These are phyloP conservation scores for Drosophila bipectinata DNA, from an alignment of 1,140 invertebrate species.

Conservation along the genomic window DNA sequence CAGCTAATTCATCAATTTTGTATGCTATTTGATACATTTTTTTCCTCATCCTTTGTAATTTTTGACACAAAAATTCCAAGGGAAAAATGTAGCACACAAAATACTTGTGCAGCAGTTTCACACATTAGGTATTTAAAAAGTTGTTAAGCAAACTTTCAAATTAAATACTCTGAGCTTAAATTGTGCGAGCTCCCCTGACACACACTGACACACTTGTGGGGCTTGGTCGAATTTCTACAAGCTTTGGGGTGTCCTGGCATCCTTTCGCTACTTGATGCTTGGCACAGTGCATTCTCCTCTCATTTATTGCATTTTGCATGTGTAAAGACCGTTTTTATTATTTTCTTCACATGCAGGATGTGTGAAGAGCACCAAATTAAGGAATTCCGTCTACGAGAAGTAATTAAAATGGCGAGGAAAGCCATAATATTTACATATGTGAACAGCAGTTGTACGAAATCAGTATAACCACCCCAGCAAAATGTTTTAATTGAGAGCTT, in stretches of 20 bases:
- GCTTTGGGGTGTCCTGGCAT: constrained; percentile 23
- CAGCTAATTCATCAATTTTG: background rate
- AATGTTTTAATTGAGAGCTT: constrained; percentile 33
- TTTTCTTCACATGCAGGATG: constrained; percentile 22
- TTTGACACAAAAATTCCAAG: constrained; percentile 15
- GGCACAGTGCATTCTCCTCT: constrained; percentile 19
- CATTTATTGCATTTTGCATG: constrained; percentile 64
- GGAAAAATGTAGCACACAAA: constrained; percentile 52
- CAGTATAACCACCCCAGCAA: constrained; percentile 5
- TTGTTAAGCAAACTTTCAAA: constrained; percentile 74
- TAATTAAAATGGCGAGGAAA: constrained; percentile 41
- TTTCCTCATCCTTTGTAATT: background rate
- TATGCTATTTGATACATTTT: background rate
- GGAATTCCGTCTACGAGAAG: constrained; percentile 41
- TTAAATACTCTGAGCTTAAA: constrained; percentile 64
- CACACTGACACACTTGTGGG: constrained; percentile 4
- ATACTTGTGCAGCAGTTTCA: constrained; percentile 44
- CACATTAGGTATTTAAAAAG: constrained; percentile 71
- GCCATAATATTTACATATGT: constrained; percentile 31
- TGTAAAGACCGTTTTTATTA: constrained; percentile 40
- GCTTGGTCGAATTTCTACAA: background rate
- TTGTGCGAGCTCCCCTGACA: constrained; percentile 50
- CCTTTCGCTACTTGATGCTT: constrained; percentile 21
- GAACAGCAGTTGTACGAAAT: constrained; percentile 18
- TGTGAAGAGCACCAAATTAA: constrained; percentile 53